Percentiles rank a stretch among this genome's conserved stretches.
These are phyloP conservation scores for Masticophis lateralis DNA, from an alignment of 2,797 vertebrate species.

Conservation along the genomic window DNA sequence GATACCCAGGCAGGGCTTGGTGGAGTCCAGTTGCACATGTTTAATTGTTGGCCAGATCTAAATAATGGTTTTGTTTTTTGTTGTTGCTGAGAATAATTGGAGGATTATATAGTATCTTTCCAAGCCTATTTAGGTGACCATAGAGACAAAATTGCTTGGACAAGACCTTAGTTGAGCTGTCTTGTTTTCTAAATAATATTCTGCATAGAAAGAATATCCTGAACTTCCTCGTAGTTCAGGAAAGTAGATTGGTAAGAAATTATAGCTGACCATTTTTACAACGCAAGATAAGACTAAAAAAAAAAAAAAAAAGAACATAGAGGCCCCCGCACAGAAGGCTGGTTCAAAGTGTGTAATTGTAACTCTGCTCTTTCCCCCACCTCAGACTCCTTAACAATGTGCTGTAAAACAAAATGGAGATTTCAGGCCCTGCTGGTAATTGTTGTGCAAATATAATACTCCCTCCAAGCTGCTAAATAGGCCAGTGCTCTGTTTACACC, in stretches of 20 bases:
- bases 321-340: background rate
- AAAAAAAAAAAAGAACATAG: background rate
- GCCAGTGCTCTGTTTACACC: conserved; percentile 60
- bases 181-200: conserved; percentile 16
- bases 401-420: conserved; percentile 54
- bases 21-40: background rate
- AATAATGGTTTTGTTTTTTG: conserved; percentile 38
- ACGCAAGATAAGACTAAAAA: background rate
- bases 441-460: conserved; percentile 67
- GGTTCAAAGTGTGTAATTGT: background rate
- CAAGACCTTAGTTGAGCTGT: conserved; percentile 32
- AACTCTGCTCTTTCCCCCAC: conserved; percentile 17
- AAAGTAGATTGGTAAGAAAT: background rate
- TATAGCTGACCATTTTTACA: background rate
- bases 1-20: background rate
- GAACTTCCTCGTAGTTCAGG: background rate
- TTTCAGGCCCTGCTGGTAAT: conserved; percentile 46
- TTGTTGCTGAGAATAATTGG: conserved; percentile 18
- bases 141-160: conserved; percentile 1
- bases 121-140: conserved; percentile 32
- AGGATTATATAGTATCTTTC: conserved; percentile 37
- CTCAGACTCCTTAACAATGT: conserved; percentile 39
- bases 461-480: conserved; percentile 61
- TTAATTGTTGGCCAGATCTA: conserved; percentile 45
- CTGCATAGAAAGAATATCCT: conserved; percentile 15